Base-by-base conservation (phyloP, 1,140 invertebrate genomes). In the Pteromalus puparum region DNA sequence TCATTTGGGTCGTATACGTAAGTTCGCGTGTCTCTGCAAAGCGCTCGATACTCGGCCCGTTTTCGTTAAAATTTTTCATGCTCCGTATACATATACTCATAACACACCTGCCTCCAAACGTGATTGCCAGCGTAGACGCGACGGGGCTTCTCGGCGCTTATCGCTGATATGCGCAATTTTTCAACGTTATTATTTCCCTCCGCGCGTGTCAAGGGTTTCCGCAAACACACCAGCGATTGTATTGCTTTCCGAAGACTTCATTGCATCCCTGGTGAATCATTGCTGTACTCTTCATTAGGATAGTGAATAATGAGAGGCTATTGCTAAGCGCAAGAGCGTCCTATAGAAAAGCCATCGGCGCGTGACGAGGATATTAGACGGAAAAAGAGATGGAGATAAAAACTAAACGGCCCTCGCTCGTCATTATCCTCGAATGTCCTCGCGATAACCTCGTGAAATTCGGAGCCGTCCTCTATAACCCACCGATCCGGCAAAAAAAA, bases 31-130 rank as follows among this genome's bases (percentile, higher is more conserved):
- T 5, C 21, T 26, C 4, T 1, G n/a, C n/a, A 3, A 1, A 6
- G 38, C 74, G 42, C 42, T 48, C 74, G 74, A 76, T 75, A 75
- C 12, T 7, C n/a, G 81, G 24, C 46, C 80, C 24, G n/a, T 61
- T 81, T 72, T 81, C 26, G 42, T 53, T 18, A 81, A 72, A 42
- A 18, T 26, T 70, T 70, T 70, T 70, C n/a, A 4, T 15, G 65
- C 21, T 68, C 65, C 9, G n/a, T 70, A 70, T 24, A 34, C 12
- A 70, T 28, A 24, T 26, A 70, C 30, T 34, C 30, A 34, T 34
- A 34, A 34, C 30, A 34, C n/a, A 70, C 46, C 46, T 48, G 46
- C 1, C 38, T 12, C 1, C 30, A 74, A 34, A 74, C 34, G 38
- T 46, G 38, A 74, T 38, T 74, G 38, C 38, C 30, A 42, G 65